Base-by-base conservation (phyloP, 2,797 vertebrate species). In the Crypturellus tataupa region DNA sequence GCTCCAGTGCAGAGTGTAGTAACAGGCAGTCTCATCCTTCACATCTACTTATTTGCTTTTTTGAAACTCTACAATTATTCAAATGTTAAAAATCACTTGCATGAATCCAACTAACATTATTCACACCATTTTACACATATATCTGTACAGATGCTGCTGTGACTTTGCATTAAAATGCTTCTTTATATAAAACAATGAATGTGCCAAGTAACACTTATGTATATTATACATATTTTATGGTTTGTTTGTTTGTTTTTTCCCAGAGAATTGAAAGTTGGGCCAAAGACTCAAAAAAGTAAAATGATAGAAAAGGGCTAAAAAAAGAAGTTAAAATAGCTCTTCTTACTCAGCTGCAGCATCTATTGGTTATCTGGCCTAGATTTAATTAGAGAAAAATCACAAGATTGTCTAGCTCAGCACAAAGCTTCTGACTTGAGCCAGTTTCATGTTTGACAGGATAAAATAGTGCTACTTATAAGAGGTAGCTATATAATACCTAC, bases 381-480 rank as follows among this genome's bases (percentile, higher is more conserved):
- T 68, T 77, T 94, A 91, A 91, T 93, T 84, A 92, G 80, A 6
- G 29, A 90, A 95, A 92, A 92, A 40, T 47, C 40, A 53, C 35
- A 31, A 73, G 63, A 75, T n/a, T 42, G 64, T 59, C 59, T 51
- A 53, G 77, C 80, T 93, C 87, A 93, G 89, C 82, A 93, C 60
- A 55, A 84, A 88, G 86, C 62, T 80, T 71, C 82, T 82, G 71
- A 78, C 78, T 56, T 11, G 60, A 88, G 87, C 80, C 92, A 88
- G 49, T 77, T 91, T 79, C 37, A 6, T 40, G 64, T 91, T 82
- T 93, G 91, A 85, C 85, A 68, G 85, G 76, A 65, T 84, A 86
- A 94, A 94, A 92, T 80, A 73, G 44, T 0, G 8, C 85, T 89
- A 1, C 63, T 91, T 39, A 46, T 68, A 85, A 75, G 62, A 92